Percentiles rank a stretch among this genome's conserved stretches.
These are phyloP conservation scores for Cataglyphis altisquamis DNA, from an alignment of 2,888 invertebrate genomes.

Conservation along the genomic window DNA sequence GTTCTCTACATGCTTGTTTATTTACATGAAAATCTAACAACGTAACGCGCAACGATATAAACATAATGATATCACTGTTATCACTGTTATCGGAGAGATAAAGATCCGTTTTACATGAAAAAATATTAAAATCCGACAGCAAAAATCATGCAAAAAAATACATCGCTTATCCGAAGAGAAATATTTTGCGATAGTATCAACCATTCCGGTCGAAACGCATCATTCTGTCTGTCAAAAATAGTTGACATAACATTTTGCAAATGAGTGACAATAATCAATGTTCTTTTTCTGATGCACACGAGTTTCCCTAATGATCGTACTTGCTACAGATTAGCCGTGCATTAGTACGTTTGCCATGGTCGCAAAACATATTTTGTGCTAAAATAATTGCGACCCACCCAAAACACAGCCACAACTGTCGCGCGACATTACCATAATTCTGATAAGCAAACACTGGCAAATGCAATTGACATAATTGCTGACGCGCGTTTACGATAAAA, in stretches of 20 bases:
- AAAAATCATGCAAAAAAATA: background rate
- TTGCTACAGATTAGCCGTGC: constrained; percentile 70
- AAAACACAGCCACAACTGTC: constrained; percentile 64
- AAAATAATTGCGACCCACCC: constrained; percentile 68
- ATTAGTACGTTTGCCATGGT: constrained; percentile 69
- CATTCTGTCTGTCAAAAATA: constrained; percentile 28
- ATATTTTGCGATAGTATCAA: constrained; percentile 19
- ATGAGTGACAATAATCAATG: background rate
- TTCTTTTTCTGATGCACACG: constrained; percentile 19
- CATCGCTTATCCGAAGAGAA: constrained; percentile 28
- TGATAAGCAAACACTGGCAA: constrained; percentile 68
- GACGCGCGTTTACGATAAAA: constrained; percentile 18
- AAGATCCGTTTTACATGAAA: constrained; percentile 6
- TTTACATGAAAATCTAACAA: constrained; percentile 22
- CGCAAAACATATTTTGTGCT: constrained; percentile 67
- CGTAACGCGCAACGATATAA: background rate
- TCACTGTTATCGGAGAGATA: constrained; percentile 8
- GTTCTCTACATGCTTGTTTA: constrained; percentile 6
- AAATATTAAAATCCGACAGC: constrained; percentile 24
- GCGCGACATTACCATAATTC: constrained; percentile 72
- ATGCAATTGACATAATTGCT: constrained; percentile 71
- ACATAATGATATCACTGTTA: background rate
- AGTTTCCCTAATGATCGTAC: constrained; percentile 72
- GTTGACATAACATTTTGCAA: constrained; percentile 1
- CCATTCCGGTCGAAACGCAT: constrained; percentile 18